Conservation (phyloP, 2,888 invertebrate species). For the Macropis europaea region DNA sequence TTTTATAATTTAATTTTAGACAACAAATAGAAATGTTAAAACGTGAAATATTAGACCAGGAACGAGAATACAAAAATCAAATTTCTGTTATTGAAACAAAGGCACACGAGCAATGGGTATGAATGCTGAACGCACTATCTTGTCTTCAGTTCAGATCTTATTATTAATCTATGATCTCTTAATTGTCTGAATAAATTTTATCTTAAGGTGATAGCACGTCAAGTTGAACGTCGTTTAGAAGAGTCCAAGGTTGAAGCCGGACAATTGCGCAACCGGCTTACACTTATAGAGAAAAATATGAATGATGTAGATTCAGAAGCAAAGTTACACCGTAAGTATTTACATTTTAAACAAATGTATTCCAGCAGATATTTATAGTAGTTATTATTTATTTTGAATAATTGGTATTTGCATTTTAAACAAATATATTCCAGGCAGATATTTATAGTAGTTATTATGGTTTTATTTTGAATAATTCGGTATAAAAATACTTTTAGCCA, state of each 20-base stretch:
- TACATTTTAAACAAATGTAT: neutral
- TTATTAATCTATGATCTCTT: neutral
- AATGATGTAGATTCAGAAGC: slow-evolving; percentile 80
- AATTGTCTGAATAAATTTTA: slow-evolving; percentile 18
- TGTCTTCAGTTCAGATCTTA: neutral
- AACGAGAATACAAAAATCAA: slow-evolving; percentile 86
- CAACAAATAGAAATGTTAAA: slow-evolving; percentile 87
- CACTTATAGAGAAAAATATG: slow-evolving; percentile 81
- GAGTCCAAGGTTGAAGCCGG: slow-evolving; percentile 88
- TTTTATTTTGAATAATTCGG: neutral
- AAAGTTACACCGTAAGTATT: slow-evolving; percentile 81
- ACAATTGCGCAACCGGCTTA: slow-evolving; percentile 84
- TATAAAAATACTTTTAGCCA: neutral
- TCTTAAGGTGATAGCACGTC: slow-evolving; percentile 85
- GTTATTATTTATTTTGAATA: neutral
- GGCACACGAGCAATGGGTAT: slow-evolving; percentile 91
- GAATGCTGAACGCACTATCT: neutral
- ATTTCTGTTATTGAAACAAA: slow-evolving; percentile 90
- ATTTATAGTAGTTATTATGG: neutral
- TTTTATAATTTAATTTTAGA: slow-evolving; percentile 75
- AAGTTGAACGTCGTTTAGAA: slow-evolving; percentile 90
- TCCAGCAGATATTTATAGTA: too few relatives aligned
- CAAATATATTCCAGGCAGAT: too few relatives aligned
- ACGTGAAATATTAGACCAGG: slow-evolving; percentile 92
- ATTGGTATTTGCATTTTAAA: neutral